A percentile compares a stretch with the other conserved stretches of the same genome.
phyloP scores from a whole-genome alignment of 2,888 invertebrate species.

The Molorchus minor region DNA sequence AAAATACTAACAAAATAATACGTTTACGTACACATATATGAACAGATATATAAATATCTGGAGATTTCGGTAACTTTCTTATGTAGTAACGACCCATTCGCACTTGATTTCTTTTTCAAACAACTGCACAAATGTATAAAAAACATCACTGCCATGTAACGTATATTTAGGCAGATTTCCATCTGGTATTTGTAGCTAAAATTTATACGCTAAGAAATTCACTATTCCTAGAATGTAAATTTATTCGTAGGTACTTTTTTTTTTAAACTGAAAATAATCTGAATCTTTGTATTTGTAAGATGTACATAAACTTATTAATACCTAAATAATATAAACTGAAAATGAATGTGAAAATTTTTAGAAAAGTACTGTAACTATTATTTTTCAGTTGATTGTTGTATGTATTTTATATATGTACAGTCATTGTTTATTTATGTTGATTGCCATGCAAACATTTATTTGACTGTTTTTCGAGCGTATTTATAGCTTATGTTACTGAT shows the following conservation, averaged over 20 bases:
- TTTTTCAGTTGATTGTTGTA: conserved; percentile 48
- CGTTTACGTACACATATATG: too few species aligned
- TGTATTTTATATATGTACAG: conserved; percentile 51
- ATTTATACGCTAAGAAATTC: conserved; percentile 38
- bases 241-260: conserved; percentile 29
- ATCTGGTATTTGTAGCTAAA: conserved; percentile 46
- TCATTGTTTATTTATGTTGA: conserved; percentile 41
- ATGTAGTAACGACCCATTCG: conserved; percentile 10
- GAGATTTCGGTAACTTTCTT: conserved; percentile 22
- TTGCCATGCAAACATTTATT: conserved; percentile 53
- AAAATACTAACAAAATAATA: too few species aligned
- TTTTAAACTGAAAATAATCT: conserved; percentile 42
- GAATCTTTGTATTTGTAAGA: conserved; percentile 45
- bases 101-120: conserved; percentile 31
- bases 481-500: conserved; percentile 48
- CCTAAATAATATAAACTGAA: conserved; percentile 38
- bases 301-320: conserved; percentile 46
- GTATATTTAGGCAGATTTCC: conserved; percentile 59
- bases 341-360: conserved; percentile 42
- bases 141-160: conserved; percentile 60
- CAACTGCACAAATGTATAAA: conserved; percentile 55
- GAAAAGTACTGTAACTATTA: conserved; percentile 35
- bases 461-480: conserved; percentile 37
- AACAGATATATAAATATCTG: too few species aligned
- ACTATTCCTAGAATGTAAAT: conserved; percentile 33